Base-by-base conservation (phyloP, 1,140 invertebrate species). In the Macrobrachium rosenbergii region DNA sequence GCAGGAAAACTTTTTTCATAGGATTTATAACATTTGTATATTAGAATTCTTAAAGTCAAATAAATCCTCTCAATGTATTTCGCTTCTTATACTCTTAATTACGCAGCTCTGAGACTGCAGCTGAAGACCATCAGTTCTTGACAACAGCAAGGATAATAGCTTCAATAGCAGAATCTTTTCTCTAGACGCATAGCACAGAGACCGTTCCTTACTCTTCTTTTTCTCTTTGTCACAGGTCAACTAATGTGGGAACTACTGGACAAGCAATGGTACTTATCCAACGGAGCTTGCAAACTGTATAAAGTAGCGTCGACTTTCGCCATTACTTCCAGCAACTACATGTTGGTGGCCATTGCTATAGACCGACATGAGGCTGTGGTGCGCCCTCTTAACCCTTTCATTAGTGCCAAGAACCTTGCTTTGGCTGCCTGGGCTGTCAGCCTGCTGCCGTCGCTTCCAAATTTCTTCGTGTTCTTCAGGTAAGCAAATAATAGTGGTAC, bases 311-410 rank as follows among this genome's bases (percentile, higher is more conserved):
- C 83, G 43, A 86, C 83, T n/a, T 86, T 92, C 79, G 88, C 91
- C 78, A 91, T 92, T 75, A 91, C 92, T 80, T 90, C 91, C 21
- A 92, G 92, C 82, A 92, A 91, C 45, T 92, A 92, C 89, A 92
- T 92, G 91, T 86, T 93, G 14, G 91, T 93, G 3, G 91, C 92
- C 16, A 92, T 93, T n/a, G 92, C 92, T 10, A 87, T 93, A 23
- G 92, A 93, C 88, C 87, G 92, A 3, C 91, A 92, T 84, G 91
- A 91, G 83, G 92, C 92, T 14, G 92, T 93, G 23, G 86, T 91
- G 11, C 82, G 90, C 19, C 92, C 92, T 7, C 90, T 93, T 1
- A 90, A 91, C 63, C 83, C 83, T 11, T 86, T 86, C 77, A 86
- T 86, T 75, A 80, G 76, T 23, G 83, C 83, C 63, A 86, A 86